Evolutionary conservation across 2,888 invertebrate species (phyloP), one percentile per base, ranked within the genome.

Genomic region (Pseudococcus viburni): DNA sequence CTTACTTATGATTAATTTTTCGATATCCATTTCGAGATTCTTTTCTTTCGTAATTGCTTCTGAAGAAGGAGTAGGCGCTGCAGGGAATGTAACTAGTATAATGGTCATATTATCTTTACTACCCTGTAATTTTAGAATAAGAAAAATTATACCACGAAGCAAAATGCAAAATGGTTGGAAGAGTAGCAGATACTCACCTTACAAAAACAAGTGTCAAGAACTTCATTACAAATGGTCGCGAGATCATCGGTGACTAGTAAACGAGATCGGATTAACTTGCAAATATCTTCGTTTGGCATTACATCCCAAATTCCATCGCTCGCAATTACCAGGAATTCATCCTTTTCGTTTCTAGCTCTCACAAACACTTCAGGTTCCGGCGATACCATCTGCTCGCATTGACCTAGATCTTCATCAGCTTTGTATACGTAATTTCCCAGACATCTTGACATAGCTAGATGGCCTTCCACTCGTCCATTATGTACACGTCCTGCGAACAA

Each of bases 221-320:
- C 97, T 93, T 98, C 96, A 93, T 98, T 98, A 92, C 97, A 95
- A 92, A 99, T 95, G 90, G 94, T 94, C 92, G 96, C 96, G 91
- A 99, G 94, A 93, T 99, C 96, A 91, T 95, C 94, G 6, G 97
- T 96, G 91, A 99, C 94, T 92, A 94, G 94, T 91, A 99, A 94
- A 91, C 98, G 94, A 90, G 96, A 96, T 92, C 97, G 95, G 91
- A 99, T 95, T 93, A 97, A 99, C 91, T 96, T 95, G 93, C 98
- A 98, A 90, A 99, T 94, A 91, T 98, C 98, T 91, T 97, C 96
- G 92, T 98, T 99, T 91, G 94, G 95, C 97, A 99, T 98, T 89
- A 99, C 99, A 93, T 99, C 99, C 98, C 98, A 99, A 90, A 99
- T 96, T 90, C 99, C 99, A 92, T 99, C 99, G 92, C 99, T 99